Base-by-base conservation (phyloP, 2,797 vertebrate genomes). In the Thamnophis elegans region DNA sequence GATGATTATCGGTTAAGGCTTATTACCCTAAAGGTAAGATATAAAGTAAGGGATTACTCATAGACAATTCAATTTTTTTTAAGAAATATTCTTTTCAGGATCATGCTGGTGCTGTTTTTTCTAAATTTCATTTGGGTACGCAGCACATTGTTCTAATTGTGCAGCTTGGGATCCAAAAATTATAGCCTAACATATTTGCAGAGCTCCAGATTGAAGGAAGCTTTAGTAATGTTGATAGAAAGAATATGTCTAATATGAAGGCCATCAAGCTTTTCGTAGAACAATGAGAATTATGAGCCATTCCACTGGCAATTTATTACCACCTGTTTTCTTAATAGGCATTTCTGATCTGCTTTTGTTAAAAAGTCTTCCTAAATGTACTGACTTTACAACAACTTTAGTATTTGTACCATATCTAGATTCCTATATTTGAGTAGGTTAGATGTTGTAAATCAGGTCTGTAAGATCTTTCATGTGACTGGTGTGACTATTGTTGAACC, bases 1-100 rank as follows among this genome's bases (percentile, higher is more conserved):
- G 99, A 99, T 87, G 99, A 99, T 97, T 99, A 99, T 97, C 99
- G 98, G 95, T 97, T 99, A 94, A 98, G 99, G 96, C 98, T 99
- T 96, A 99, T 99, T 97, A 98, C 98, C 91, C 98, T 99, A 93
- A 98, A 99, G 99, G 99, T 99, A 96, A 98, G 96, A 93, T 94
- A 88, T 92, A 91, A 86, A 85, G 56, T 92, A 85, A 91, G 14
- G 85, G 22, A 36, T 47, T 93, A 14, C 65, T 93, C 3, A 2
- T 54, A 58, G 32, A 56, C 60, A 93, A 7, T 3, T 90, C 68
- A 59, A 5, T 51, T 28, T 93, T 28, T 93, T 54, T 85, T 86
- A 1, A 91, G 91, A 60, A 90, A 1, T 12, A 28, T 68, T 54
- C 18, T 94, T 95, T 53, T 88, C 7, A 22, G 91, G 92, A 47